Conservation (phyloP, 1,140 invertebrate species). For the Sycophila sp. region DNA sequence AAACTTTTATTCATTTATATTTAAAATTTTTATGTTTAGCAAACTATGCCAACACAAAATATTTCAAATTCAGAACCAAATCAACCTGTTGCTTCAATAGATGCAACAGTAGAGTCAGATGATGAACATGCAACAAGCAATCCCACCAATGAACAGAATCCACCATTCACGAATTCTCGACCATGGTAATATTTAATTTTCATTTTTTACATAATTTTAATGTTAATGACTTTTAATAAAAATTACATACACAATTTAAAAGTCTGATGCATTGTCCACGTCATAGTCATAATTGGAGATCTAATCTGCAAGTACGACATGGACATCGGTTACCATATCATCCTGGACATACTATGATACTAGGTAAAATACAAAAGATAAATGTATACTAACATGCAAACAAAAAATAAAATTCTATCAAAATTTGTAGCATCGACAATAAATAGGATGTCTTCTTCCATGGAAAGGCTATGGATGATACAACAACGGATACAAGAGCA, state of each 20-base stretch:
- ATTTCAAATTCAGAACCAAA: conserved; percentile 46
- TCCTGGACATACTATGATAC: conserved; percentile 33
- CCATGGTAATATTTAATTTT: conserved; percentile 24
- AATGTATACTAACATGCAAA: not conserved
- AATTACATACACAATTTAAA: no score
- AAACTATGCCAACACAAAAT: conserved; percentile 20
- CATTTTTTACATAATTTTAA: conserved; percentile 18
- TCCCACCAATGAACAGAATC: conserved; percentile 29
- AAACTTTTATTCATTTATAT: no score
- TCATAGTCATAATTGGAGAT: conserved; percentile 46
- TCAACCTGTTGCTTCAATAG: conserved; percentile 70
- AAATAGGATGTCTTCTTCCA: conserved; percentile 75
- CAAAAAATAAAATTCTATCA: not conserved
- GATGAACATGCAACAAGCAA: conserved; percentile 62
- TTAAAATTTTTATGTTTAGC: no score
- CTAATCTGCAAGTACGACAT: conserved; percentile 33
- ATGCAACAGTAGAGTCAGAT: conserved; percentile 75
- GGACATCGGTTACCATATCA: conserved; percentile 43
- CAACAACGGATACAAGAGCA: conserved; percentile 79
- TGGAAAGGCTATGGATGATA: conserved; percentile 77
- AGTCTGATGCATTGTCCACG: conserved; percentile 45
- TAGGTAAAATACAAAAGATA: not conserved
- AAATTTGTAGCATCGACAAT: conserved; percentile 32
- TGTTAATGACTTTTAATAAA: no score
- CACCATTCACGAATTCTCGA: conserved; percentile 14